Evolutionary conservation across 1,140 invertebrate genomes (phyloP), one percentile per base, ranked within the genome.

Genomic region (Holotrichia oblita): DNA sequence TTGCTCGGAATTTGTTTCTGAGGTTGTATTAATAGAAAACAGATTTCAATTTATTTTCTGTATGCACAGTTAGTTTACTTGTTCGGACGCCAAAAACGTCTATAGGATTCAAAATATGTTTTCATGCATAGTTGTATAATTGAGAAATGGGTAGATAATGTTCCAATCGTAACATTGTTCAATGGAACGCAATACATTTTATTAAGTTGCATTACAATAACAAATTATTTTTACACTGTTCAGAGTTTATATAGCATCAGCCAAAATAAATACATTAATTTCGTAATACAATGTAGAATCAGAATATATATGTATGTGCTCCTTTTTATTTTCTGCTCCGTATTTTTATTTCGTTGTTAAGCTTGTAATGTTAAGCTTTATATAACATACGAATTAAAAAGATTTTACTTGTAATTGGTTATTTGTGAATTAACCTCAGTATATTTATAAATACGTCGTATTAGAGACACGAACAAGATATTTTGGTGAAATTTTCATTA

Each of bases 401-500:
- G 27, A 34, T 34, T n/a, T n/a, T n/a, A 34, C 27, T 34, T 34
- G 4, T 34, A 34, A 34, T 34, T 34, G 2, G 27, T 1, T 34
- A n/a, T 55, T 55, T 55, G n/a, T 3, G 7, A 55, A 55, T 14
- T 55, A 55, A 55, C n/a, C n/a, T 55, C n/a, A 1, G 14, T 55
- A 17, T 55, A 17, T 55, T 55, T 55, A 55, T 55, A 55, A 55
- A 17, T 17, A n/a, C 17, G 17, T 6, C 6, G 14, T 17, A 55
- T 14, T 4, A 3, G 0, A 55, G 27, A 34, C 27, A 55, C 17
- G 48, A 55, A 55, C 48, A 55, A 17, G 48, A 55, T 55, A 55
- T 55, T 55, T 55, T 55, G n/a, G 48, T 55, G 48, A 55, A 55
- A 55, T 17, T 20, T 55, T 55, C 17, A 55, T 55, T 55, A 55